Percentiles rank a stretch among this genome's conserved stretches.
phyloP scores from a whole-genome alignment of 2,888 invertebrate genomes.

The Nomada lathburiana region DNA sequence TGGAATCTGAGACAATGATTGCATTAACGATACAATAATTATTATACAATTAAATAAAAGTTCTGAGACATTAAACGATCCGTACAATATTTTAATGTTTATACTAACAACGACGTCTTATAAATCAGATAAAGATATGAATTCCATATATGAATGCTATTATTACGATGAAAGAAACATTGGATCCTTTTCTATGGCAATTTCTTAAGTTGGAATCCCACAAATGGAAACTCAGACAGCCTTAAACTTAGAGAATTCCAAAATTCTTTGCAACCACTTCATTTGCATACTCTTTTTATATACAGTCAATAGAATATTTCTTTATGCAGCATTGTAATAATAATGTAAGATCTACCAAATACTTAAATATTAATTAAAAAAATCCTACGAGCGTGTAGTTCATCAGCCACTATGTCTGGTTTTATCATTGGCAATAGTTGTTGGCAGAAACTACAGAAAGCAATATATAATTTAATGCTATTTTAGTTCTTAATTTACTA shows the following conservation, averaged over 20 bases:
- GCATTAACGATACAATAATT: background rate
- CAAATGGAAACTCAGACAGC: too few species aligned
- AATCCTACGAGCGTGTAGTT: conserved; percentile 3
- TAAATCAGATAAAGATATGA: too few species aligned
- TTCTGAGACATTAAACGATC: background rate
- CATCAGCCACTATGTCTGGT: conserved; percentile 15
- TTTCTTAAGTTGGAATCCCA: too few species aligned
- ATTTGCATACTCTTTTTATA: too few species aligned
- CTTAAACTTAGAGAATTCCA: too few species aligned
- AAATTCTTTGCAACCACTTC: too few species aligned
- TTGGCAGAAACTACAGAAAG: conserved; percentile 45
- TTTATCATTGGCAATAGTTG: conserved; percentile 53
- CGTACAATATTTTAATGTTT: background rate
- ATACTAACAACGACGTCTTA: too few species aligned
- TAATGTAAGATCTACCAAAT: background rate
- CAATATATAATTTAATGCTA: conserved; percentile 42
- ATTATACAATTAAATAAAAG: background rate
- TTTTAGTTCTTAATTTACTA: conserved; percentile 36
- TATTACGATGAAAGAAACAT: too few species aligned
- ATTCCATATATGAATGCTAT: too few species aligned
- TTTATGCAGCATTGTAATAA: too few species aligned
- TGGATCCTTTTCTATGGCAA: too few species aligned
- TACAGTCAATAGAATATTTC: too few species aligned
- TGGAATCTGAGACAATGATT: conserved; percentile 86
- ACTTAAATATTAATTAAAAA: background rate